phyloP scores from a whole-genome alignment of 2,113 vertebrate species.

The Aegotheles bennettii region DNA sequence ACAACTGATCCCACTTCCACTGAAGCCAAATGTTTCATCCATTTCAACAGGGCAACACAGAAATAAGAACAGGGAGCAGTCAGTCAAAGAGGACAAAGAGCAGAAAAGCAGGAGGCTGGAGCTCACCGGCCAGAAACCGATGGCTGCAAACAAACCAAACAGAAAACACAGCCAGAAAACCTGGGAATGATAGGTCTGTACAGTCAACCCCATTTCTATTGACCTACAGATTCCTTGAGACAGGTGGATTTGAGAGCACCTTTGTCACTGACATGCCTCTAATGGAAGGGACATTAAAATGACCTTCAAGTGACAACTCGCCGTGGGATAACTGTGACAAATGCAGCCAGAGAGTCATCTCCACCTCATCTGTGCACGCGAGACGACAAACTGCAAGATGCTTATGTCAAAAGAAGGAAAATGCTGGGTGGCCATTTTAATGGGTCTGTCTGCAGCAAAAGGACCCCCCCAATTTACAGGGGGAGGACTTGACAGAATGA shows the following conservation, averaged over 20 bases:
- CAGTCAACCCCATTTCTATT: not conserved
- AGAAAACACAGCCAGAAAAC: not conserved
- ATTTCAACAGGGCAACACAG: not conserved
- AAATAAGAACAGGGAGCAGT: not conserved
- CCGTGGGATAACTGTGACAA: slow-evolving; percentile 25
- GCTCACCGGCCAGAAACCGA: not conserved
- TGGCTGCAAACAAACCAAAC: not conserved
- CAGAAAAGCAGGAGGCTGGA: not conserved
- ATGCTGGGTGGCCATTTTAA: slow-evolving; percentile 28
- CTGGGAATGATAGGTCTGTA: not conserved
- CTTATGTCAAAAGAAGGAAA: slow-evolving; percentile 4
- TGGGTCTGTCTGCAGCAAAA: not conserved
- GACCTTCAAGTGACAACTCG: slow-evolving; percentile 42
- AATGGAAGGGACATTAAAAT: not conserved
- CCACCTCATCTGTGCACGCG: not conserved
- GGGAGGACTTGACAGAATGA: not conserved
- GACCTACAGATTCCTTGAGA: not conserved
- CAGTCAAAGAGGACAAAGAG: not conserved
- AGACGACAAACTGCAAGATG: not conserved
- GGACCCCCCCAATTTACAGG: not conserved
- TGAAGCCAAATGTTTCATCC: not conserved
- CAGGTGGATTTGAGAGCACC: not conserved
- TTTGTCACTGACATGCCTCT: not conserved
- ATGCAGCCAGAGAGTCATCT: slow-evolving; percentile 27
- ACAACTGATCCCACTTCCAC: not conserved